A percentile compares a stretch with the other conserved stretches of the same genome.
Evolutionary conservation across 2,888 invertebrate species (phyloP).

Genomic region (Eristalinus aeneus): DNA sequence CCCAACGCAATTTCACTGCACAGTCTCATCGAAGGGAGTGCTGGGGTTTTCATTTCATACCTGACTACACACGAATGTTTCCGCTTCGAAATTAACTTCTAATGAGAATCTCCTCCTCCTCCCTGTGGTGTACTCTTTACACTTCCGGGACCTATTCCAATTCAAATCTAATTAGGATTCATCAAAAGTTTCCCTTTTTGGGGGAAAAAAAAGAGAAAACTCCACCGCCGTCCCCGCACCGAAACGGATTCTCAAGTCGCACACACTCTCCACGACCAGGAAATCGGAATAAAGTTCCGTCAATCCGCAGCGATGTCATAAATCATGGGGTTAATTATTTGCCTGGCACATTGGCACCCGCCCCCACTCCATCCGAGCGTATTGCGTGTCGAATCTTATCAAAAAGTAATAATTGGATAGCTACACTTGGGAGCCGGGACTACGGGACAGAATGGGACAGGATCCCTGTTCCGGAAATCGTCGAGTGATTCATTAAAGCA

Average conservation of each 20-base stretch:
- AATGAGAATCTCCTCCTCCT: constrained; percentile 8
- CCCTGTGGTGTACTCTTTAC: not conserved
- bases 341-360: constrained; percentile 26
- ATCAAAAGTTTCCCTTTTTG: constrained; percentile 48
- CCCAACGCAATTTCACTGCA: not conserved
- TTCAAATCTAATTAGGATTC: constrained; percentile 47
- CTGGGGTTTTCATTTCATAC: constrained; percentile 25
- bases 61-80: constrained; percentile 21
- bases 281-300: constrained; percentile 25
- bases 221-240: not conserved
- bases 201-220: no score
- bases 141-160: constrained; percentile 20
- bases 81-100: not conserved
- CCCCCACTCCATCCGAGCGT: not conserved
- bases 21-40: not conserved
- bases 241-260: not conserved
- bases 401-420: constrained; percentile 56
- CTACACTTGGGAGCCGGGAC: not conserved
- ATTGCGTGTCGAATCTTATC: constrained; percentile 39
- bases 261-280: not conserved
- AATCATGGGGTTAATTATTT: constrained; percentile 62
- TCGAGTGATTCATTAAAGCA: constrained; percentile 28
- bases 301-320: constrained; percentile 31
- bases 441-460: not conserved
- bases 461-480: not conserved